phyloP scores from a whole-genome alignment of 2,888 invertebrate genomes.

The Idaea straminata region DNA sequence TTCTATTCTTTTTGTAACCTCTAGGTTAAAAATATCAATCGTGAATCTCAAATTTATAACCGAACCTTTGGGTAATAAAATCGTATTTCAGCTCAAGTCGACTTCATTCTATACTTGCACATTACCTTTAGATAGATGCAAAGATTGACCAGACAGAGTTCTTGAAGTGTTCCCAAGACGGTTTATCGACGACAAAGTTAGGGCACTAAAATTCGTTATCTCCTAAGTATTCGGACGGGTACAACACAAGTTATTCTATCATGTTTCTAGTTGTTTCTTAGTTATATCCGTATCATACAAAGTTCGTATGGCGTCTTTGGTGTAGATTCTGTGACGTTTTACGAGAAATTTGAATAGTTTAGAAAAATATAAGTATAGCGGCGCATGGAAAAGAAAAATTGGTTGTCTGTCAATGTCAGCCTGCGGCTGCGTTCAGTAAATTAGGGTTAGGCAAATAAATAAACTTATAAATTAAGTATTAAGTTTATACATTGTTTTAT shows the following conservation, averaged over 20 bases:
- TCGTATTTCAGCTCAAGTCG: not conserved
- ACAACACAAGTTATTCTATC: not conserved
- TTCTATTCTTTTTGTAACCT: not conserved
- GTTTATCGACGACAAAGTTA: not conserved
- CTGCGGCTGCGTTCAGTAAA: too few relatives aligned
- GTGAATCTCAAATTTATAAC: not conserved
- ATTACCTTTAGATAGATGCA: not conserved
- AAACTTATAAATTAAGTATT: too few relatives aligned
- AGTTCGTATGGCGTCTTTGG: not conserved
- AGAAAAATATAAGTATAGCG: too few relatives aligned
- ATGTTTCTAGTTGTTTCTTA: not conserved
- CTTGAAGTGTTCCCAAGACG: not conserved
- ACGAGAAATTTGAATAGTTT: too few relatives aligned
- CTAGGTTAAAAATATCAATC: not conserved
- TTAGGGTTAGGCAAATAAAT: too few relatives aligned
- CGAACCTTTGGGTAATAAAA: not conserved
- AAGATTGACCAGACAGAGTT: not conserved
- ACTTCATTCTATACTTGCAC: not conserved
- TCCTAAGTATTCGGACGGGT: not conserved
- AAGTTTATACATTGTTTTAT: too few relatives aligned
- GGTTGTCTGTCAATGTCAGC: too few relatives aligned
- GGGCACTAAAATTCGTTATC: not conserved
- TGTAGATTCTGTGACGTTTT: not conserved
- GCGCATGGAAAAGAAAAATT: too few relatives aligned
- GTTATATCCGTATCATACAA: not conserved